A percentile compares a stretch with the other conserved stretches of the same genome.
phyloP scores from a whole-genome alignment of 2,888 invertebrate genomes.

The Eurois occulta region DNA sequence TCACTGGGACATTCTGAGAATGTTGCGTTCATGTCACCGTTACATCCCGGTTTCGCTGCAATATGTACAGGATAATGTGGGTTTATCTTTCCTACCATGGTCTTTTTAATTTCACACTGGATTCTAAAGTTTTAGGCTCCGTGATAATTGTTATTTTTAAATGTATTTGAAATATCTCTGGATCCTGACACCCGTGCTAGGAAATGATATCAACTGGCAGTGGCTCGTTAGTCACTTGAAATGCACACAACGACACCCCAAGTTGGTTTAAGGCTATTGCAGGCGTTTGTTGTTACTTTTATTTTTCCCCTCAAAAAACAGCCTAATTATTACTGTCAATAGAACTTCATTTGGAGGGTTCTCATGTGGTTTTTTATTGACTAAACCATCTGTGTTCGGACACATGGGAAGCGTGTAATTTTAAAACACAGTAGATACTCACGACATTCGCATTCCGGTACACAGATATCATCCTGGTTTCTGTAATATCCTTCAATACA shows the following conservation, averaged over 20 bases:
- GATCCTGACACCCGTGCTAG: neutral
- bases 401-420: neutral
- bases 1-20: constrained; percentile 64
- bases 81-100: neutral
- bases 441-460: constrained; percentile 68
- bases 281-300: neutral
- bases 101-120: neutral
- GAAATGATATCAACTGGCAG: neutral
- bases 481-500: constrained; percentile 69
- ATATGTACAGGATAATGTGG: neutral
- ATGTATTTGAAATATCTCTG: neutral
- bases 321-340: neutral
- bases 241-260: neutral
- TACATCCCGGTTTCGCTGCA: constrained; percentile 40
- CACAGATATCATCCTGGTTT: constrained; percentile 62
- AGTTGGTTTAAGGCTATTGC: neutral
- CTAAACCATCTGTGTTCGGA: neutral
- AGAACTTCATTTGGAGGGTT: neutral
- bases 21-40: constrained; percentile 70
- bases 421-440: constrained; percentile 16
- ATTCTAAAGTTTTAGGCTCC: too few species aligned
- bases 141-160: neutral
- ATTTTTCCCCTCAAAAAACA: neutral
- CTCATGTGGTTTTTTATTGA: neutral
- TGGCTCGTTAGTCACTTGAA: neutral